Conservation (phyloP, 1,140 invertebrate genomes). For the Tetramorium parvispinum region DNA sequence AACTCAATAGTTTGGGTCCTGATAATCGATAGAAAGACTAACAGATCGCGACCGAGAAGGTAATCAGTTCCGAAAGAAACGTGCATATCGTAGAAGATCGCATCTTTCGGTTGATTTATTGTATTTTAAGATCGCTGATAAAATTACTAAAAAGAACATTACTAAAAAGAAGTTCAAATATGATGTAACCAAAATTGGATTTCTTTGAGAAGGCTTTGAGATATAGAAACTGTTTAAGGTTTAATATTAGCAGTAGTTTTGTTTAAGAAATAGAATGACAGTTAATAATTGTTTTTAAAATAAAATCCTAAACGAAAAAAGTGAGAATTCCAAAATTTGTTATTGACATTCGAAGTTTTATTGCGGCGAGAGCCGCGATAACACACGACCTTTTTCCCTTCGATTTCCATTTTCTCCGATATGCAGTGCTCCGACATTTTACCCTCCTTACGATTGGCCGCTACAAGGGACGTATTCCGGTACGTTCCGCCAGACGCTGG, state of each 20-base stretch:
- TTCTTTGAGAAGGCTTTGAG: not conserved
- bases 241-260: not conserved
- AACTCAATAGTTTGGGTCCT: slow-evolving; percentile 3
- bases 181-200: not conserved
- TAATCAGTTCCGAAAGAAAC: not conserved
- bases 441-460: slow-evolving; percentile 46
- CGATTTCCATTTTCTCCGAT: slow-evolving; percentile 50
- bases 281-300: not conserved
- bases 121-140: not conserved
- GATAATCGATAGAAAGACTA: slow-evolving; percentile 38
- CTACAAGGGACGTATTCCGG: slow-evolving; percentile 43
- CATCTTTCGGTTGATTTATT: not conserved
- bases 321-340: not conserved
- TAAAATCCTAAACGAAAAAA: not conserved
- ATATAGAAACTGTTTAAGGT: not conserved
- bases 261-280: not conserved
- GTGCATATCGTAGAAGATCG: not conserved
- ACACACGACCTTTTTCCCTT: slow-evolving; percentile 23
- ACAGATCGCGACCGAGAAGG: not conserved
- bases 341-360: not conserved
- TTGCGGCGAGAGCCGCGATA: slow-evolving; percentile 26
- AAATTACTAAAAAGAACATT: not conserved
- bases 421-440: slow-evolving; percentile 56
- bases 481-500: slow-evolving; percentile 72
- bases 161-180: not conserved